Base-by-base conservation (phyloP, 2,888 invertebrate species). In the Thereva nobilitata region DNA sequence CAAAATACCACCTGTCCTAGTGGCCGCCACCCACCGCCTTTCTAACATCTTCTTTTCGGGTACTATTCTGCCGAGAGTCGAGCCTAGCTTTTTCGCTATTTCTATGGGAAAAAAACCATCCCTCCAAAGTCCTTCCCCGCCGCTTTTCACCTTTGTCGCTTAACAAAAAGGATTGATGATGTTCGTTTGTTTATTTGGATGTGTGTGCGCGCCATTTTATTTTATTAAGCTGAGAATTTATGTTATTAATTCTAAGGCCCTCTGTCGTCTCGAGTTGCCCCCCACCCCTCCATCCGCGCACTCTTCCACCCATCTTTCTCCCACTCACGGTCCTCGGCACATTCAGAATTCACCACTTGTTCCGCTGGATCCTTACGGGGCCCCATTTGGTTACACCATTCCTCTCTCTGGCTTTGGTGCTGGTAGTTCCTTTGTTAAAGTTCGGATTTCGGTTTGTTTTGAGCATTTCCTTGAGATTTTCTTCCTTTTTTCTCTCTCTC, bases 201-300 rank as follows among this genome's bases (percentile, higher is more conserved):
- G 45, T 47, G 40, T 47, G 59, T 38, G 53, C 10, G 34, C 42
- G 40, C 57, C 10, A 53, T 59, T 66, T 59, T 56, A 66, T 66
- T 66, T 66, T 66, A 66, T 66, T 66, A 66, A 66, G 52, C 57
- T n/a, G 53, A 66, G 50, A 66, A 66, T 66, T 66, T 66, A 66
- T 66, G 66, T 66, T 66, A 66, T 66, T 66, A 66, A 66, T 66
- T 66, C 57, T 37, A 35, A 56, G 9, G 4, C 37, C 44, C 54
- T 45, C 44, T 38, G 23, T 23, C 23, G 23, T 23, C 23, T 23
- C 23, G 23, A 23, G 23, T 23, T 50, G 35, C 52, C 42, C 37
- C 7, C 35, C 37, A 23, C 34, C 1, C 52, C 37, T 5, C 35
- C 52, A 44, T 44, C 44, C 44, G 44, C n/a, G 8, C n/a, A 44